phyloP scores from a whole-genome alignment of 2,797 vertebrate genomes.

The Tapera naevia region DNA sequence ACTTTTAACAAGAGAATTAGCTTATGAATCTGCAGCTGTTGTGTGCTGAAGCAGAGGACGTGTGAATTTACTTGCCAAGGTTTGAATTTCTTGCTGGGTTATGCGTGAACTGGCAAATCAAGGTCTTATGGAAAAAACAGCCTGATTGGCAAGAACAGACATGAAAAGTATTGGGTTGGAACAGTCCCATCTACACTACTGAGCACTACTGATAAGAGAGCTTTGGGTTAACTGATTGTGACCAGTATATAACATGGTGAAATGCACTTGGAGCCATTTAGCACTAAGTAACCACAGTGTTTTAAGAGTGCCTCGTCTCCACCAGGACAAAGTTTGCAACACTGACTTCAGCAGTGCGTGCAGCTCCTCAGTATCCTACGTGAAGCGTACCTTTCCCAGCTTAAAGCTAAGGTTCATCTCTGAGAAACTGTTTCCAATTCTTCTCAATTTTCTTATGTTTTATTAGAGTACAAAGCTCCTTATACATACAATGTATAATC shows the following conservation, averaged over 20 bases:
- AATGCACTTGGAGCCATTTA: not conserved
- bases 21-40: not conserved
- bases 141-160: not conserved
- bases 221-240: not conserved
- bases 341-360: not conserved
- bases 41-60: not conserved
- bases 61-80: not conserved
- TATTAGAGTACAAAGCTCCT: not conserved
- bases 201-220: not conserved
- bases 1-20: slow-evolving; percentile 7
- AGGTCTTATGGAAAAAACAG: not conserved
- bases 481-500: not conserved
- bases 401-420: not conserved
- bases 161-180: not conserved
- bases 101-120: not conserved
- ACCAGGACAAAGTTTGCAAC: not conserved
- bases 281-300: not conserved
- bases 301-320: not conserved
- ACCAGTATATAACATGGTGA: not conserved
- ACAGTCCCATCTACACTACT: not conserved
- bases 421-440: not conserved
- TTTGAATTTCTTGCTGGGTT: not conserved
- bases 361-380: not conserved
- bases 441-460: not conserved
- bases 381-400: not conserved